phyloP scores from a whole-genome alignment of 1,140 invertebrate genomes.

The Zaprionus davidi region DNA sequence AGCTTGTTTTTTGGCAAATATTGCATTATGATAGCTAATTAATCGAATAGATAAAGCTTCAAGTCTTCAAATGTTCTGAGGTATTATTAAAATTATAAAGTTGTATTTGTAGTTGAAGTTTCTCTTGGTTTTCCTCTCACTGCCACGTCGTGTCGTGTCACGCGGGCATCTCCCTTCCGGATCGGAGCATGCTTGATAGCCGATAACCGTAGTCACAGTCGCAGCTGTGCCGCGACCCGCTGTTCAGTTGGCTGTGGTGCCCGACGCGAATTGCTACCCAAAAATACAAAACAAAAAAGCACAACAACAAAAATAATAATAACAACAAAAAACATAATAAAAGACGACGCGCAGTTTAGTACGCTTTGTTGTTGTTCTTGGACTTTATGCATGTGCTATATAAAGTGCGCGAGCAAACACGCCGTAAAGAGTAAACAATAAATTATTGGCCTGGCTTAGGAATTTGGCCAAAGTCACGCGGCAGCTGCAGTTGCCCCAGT shows the following conservation, averaged over 20 bases:
- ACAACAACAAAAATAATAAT: slow-evolving; percentile 8
- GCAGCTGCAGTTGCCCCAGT: neutral
- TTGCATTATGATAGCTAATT: too few relatives aligned
- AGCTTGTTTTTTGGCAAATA: too few relatives aligned
- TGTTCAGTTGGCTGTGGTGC: slow-evolving; percentile 22
- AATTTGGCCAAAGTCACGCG: slow-evolving; percentile 9
- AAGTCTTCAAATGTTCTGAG: too few relatives aligned
- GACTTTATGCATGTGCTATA: slow-evolving; percentile 32
- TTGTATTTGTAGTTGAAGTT: too few relatives aligned
- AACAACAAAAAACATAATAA: slow-evolving; percentile 13
- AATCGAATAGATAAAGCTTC: too few relatives aligned
- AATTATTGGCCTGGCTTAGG: slow-evolving; percentile 1
- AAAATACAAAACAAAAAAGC: neutral
- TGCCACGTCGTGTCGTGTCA: neutral
- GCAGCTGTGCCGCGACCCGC: slow-evolving; percentile 19
- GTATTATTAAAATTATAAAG: too few relatives aligned
- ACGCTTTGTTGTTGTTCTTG: slow-evolving; percentile 22
- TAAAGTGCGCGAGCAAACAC: neutral
- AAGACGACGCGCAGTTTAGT: slow-evolving; percentile 11
- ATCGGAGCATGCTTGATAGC: slow-evolving; percentile 16
- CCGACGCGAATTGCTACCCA: slow-evolving; percentile 17
- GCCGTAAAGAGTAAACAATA: slow-evolving; percentile 17
- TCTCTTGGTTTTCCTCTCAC: neutral
- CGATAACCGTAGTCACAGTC: slow-evolving; percentile 19
- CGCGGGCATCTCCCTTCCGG: slow-evolving; percentile 11